Conservation (phyloP, 2,113 vertebrate genomes). For the Gavialis gangeticus region DNA sequence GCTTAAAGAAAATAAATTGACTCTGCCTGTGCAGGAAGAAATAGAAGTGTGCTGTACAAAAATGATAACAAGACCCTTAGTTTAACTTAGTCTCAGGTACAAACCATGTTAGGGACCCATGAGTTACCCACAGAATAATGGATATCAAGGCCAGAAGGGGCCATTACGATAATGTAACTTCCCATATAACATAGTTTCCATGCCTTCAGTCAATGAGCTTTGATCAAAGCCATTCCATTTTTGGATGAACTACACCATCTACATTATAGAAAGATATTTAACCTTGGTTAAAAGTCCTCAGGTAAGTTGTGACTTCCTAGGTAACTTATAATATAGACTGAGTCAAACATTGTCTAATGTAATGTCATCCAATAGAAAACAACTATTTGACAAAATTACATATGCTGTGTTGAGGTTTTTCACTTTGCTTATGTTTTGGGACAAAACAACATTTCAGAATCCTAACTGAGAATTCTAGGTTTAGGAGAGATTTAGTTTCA, state of each 20-base stretch:
- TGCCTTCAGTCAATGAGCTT: background rate
- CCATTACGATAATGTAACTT: background rate
- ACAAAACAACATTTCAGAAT: background rate
- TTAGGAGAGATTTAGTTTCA: no score
- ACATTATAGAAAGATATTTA: background rate
- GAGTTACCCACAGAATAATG: background rate
- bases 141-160: background rate
- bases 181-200: background rate
- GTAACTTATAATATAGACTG: background rate
- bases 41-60: background rate
- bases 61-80: background rate
- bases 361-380: background rate
- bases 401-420: background rate
- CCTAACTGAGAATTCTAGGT: no score
- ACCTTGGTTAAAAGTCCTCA: background rate
- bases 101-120: background rate
- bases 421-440: background rate
- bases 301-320: background rate
- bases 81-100: background rate
- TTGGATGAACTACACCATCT: background rate
- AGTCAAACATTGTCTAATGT: background rate
- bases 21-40: background rate
- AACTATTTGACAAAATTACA: background rate
- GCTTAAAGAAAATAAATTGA: accelerated
- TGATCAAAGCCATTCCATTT: background rate